Base-by-base conservation (phyloP, 2,797 vertebrate species). In the Aulostomus chinensis region DNA sequence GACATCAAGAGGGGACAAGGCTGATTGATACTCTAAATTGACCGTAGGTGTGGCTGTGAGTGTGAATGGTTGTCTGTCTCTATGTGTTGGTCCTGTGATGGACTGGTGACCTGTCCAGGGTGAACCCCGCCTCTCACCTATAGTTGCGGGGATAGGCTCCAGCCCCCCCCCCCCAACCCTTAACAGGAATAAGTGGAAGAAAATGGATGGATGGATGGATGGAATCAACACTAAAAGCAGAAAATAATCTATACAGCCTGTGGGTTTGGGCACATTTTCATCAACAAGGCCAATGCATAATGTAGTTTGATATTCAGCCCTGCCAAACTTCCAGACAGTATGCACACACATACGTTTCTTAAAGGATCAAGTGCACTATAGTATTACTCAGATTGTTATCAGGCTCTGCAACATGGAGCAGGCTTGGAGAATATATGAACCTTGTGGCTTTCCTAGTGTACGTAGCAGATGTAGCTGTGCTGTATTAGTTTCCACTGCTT, bases 381-480 rank as follows among this genome's bases (percentile, higher is more conserved):
- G 15, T 49, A 43, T 43, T 13, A 38, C 17, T 55, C 46, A 38
- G 28, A 28, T 43, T 38, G 31, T 49, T 40, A 54, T 55, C 53
- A 32, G n/a, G 10, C 24, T 4, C 11, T 30, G 15, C 7, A n/a
- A 55, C 17, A 24, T 14, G 2, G 15, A 25, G 34, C 35, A 34
- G 16, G 9, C 28, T 37, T 37, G 30, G 49, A 53, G 28, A 57
- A 54, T 53, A n/a, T 11, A 35, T 26, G 31, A 48, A 57, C 24
- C 10, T 26, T 33, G 33, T 47, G 28, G 26, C 10, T 53, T 55
- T 60, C 28, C 5, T 21, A 14, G 33, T 8, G 20, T 25, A 5
- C 41, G 17, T 50, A 58, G 16, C 43, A 67, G 49, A 68, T 73
- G 58, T 58, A 46, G 32, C 41, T 5, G 15, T n/a, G 16, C 20